Evolutionary conservation across 2,797 vertebrate genomes (phyloP).

Genomic region (Poeciliopsis gracilis): DNA sequence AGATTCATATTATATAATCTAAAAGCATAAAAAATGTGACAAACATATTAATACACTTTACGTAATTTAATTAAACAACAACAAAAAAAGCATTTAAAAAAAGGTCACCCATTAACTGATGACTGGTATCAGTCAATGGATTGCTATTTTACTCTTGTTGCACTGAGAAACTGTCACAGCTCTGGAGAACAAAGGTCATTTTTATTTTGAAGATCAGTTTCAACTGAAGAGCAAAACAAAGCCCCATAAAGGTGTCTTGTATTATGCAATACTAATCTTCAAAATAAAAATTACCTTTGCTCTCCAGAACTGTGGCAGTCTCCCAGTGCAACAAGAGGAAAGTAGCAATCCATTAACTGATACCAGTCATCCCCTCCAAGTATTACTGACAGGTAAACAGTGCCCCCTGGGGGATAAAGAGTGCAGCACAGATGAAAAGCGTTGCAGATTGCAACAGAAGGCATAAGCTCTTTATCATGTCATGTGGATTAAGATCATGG

Average conservation of each 20-base stretch:
- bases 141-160: too few species aligned
- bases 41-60: neutral
- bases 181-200: too few species aligned
- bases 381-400: neutral
- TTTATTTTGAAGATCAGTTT: neutral
- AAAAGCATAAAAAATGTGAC: neutral
- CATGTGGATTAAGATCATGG: conserved; percentile 27
- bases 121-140: too few species aligned
- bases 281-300: neutral
- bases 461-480: neutral
- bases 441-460: neutral
- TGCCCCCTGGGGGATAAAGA: conserved; percentile 32
- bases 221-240: conserved; percentile 3
- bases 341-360: neutral
- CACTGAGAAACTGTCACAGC: too few species aligned
- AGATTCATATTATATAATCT: neutral
- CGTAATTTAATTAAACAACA: neutral
- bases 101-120: too few species aligned
- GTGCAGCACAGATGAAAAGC: neutral
- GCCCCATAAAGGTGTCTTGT: neutral
- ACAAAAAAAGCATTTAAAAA: neutral
- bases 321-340: neutral
- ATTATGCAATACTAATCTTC: neutral
- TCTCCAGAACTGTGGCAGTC: neutral
- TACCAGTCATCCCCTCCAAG: neutral